Conservation (phyloP, 2,113 vertebrate species). For the Centrocercus urophasianus region DNA sequence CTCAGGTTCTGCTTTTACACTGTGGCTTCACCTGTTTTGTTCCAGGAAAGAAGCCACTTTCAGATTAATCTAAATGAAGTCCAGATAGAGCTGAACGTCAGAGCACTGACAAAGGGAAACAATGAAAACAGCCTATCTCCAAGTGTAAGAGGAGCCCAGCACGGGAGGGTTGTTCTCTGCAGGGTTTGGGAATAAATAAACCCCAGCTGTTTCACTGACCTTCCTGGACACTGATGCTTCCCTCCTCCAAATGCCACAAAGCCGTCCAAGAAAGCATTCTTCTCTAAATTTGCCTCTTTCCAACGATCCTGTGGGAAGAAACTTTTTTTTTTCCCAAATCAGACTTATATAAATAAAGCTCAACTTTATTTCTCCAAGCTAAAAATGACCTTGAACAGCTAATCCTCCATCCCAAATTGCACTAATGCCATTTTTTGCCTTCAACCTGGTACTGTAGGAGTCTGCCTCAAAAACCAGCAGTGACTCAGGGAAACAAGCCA, state of each 20-base stretch:
- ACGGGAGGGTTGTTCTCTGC: not conserved
- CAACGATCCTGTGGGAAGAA: conserved; percentile 92
- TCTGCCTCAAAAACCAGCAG: conserved; percentile 27
- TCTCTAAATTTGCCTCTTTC: conserved; percentile 89
- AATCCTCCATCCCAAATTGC: conserved; percentile 70
- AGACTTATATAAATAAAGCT: conserved; percentile 81
- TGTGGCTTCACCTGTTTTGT: not conserved
- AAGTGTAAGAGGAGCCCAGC: conserved; percentile 15
- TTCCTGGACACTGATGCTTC: conserved; percentile 88
- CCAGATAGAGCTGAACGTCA: not conserved
- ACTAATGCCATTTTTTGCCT: conserved; percentile 47
- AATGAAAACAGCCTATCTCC: conserved; percentile 20
- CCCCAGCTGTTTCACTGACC: conserved; percentile 82
- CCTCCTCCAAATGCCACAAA: conserved; percentile 87
- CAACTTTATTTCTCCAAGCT: conserved; percentile 77
- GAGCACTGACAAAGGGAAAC: not conserved
- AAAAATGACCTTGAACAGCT: conserved; percentile 78
- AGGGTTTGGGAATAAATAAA: conserved; percentile 60
- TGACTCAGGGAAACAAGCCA: not conserved
- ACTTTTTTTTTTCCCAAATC: conserved; percentile 74
- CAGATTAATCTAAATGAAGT: not conserved
- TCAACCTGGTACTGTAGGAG: conserved; percentile 65
- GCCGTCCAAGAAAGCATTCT: conserved; percentile 86
- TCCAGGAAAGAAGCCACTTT: not conserved
- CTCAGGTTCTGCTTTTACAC: not conserved